phyloP scores from a whole-genome alignment of 2,797 vertebrate species.

The Acestrorhynchus altus region DNA sequence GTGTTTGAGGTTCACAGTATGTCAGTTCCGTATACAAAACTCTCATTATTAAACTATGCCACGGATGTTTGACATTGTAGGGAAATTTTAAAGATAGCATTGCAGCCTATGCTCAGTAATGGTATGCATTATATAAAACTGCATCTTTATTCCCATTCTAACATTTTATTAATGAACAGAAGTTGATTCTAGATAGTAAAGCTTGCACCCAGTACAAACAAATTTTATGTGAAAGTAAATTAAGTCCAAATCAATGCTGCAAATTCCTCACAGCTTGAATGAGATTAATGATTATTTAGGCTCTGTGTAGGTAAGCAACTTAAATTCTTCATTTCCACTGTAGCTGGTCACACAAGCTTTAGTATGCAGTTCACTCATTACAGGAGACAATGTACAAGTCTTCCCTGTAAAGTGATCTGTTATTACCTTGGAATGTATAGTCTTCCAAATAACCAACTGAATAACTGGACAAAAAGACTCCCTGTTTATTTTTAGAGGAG shows the following conservation, averaged over 20 bases:
- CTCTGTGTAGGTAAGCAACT: conserved; percentile 10
- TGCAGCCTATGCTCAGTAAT: too few species aligned
- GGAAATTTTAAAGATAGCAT: too few species aligned
- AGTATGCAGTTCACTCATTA: conserved; percentile 1
- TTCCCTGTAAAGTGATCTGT: background rate
- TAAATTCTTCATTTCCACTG: conserved; percentile 6
- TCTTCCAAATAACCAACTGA: conserved; percentile 17
- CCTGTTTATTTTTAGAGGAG: background rate
- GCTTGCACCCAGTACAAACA: background rate
- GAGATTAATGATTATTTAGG: conserved; percentile 24
- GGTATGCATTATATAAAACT: too few species aligned
- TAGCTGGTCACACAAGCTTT: background rate
- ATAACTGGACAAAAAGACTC: conserved; percentile 3
- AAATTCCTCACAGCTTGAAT: conserved; percentile 1
- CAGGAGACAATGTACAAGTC: background rate
- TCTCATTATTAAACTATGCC: too few species aligned
- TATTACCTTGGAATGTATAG: conserved; percentile 13
- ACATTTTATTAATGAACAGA: too few species aligned
- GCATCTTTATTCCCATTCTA: too few species aligned
- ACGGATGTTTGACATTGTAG: too few species aligned
- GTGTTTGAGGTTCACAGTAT: too few species aligned
- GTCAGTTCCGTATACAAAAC: too few species aligned
- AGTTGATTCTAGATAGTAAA: background rate
- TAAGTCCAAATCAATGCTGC: conserved; percentile 20
- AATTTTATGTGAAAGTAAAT: background rate